phyloP scores from a whole-genome alignment of 64 coral and sea anemone species.

The Pocillopora damicornis region DNA sequence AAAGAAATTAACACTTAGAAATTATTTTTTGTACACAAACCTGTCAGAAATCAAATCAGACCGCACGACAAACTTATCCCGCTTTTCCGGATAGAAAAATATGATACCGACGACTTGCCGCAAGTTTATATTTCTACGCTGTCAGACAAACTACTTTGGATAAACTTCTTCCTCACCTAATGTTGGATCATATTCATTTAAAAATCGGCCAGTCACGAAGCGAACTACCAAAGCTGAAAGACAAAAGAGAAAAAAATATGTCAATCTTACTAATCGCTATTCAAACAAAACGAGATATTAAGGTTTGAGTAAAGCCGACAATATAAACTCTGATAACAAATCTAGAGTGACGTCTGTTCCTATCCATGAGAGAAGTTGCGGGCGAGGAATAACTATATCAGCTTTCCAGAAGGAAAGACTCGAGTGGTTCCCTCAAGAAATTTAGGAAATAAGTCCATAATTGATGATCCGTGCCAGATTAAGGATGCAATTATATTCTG shows the following conservation, averaged over 20 bases:
- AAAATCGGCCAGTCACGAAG: slow-evolving; percentile 80
- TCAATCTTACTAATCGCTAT: slow-evolving; percentile 64
- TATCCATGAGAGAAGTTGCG: neutral
- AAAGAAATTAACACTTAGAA: slow-evolving; percentile 16
- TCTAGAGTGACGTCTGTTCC: neutral
- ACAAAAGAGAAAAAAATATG: slow-evolving; percentile 51
- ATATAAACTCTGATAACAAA: neutral
- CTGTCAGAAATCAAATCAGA: neutral
- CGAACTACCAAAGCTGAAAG: slow-evolving; percentile 81
- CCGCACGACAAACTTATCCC: neutral
- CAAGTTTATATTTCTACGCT: neutral
- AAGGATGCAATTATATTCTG: neutral
- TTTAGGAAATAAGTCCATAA: slow-evolving; percentile 7
- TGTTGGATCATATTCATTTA: slow-evolving; percentile 88
- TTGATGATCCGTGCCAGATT: neutral
- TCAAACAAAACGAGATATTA: slow-evolving; percentile 41
- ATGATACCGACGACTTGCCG: neutral
- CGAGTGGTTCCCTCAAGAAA: neutral
- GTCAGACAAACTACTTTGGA: neutral
- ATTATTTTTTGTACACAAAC: slow-evolving; percentile 24
- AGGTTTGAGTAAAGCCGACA: slow-evolving; percentile 4
- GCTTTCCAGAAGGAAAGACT: neutral
- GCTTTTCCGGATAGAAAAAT: neutral
- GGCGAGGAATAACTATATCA: neutral
- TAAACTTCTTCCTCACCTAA: slow-evolving; percentile 57